phyloP scores from a whole-genome alignment of 2,113 vertebrate genomes.

The Menidia beryllina region DNA sequence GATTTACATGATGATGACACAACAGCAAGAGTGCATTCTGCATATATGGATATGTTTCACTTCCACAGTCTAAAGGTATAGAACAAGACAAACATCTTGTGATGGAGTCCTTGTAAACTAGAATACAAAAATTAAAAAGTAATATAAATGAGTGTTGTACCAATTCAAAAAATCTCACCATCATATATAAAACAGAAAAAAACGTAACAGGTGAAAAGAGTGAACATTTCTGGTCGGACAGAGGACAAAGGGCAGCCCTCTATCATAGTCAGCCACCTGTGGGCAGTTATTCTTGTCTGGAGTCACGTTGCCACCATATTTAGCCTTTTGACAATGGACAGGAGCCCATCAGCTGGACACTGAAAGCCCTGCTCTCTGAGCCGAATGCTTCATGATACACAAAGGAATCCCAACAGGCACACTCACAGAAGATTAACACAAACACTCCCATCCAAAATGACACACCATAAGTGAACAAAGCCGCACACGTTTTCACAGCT shows the following conservation, averaged over 20 bases:
- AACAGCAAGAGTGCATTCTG: not conserved
- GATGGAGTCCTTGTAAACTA: too few relatives aligned
- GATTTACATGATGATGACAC: not conserved
- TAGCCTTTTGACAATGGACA: conserved; percentile 66
- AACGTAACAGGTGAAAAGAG: conserved; percentile 26
- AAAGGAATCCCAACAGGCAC: conserved; percentile 46
- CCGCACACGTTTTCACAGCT: conserved; percentile 46
- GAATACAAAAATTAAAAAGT: not conserved
- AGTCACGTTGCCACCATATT: conserved; percentile 44
- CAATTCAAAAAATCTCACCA: conserved; percentile 1
- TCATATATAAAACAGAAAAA: conserved; percentile 3
- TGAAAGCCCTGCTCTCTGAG: conserved; percentile 23
- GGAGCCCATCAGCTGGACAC: conserved; percentile 73
- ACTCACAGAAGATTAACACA: conserved; percentile 34
- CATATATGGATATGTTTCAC: not conserved
- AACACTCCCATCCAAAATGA: conserved; percentile 28
- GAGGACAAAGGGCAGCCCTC: conserved; percentile 59
- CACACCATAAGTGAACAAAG: conserved; percentile 56
- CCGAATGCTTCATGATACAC: conserved; percentile 38
- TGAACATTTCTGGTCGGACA: conserved; percentile 31
- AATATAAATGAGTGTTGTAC: not conserved
- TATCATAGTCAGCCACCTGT: conserved; percentile 72
- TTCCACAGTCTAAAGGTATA: not conserved
- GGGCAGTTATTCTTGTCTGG: conserved; percentile 53
- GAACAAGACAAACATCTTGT: not conserved